A percentile compares a stretch with the other conserved stretches of the same genome.
Conservation (phyloP, 1,140 invertebrate genomes). For the Drosophila funebris region DNA sequence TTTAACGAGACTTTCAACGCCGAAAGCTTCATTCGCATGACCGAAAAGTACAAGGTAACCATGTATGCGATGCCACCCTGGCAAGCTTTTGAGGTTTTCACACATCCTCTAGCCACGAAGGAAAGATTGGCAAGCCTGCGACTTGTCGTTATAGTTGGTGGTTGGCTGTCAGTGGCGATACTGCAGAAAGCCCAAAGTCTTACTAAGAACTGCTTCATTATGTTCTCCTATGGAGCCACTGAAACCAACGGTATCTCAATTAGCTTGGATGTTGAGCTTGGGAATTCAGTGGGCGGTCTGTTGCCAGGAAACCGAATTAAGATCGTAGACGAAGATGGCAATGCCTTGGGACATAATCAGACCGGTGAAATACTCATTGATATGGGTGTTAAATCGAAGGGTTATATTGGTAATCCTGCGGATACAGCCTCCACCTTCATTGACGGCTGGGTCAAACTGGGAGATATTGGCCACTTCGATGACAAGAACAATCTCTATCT, state of each 20-base stretch:
- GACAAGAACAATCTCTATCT: conserved; percentile 85
- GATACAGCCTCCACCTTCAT: conserved; percentile 55
- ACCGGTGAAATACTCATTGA: conserved; percentile 67
- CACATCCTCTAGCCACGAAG: conserved; percentile 35
- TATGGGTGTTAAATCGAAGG: conserved; percentile 51
- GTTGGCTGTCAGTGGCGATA: conserved; percentile 34
- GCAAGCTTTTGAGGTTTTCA: conserved; percentile 63
- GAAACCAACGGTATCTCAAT: conserved; percentile 47
- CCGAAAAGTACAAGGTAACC: conserved; percentile 55
- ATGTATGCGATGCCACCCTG: conserved; percentile 54
- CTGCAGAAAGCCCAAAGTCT: conserved; percentile 43
- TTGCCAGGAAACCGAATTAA: conserved; percentile 60
- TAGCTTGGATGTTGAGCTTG: conserved; percentile 32
- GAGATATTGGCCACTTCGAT: conserved; percentile 87
- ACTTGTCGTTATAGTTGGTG: conserved; percentile 39
- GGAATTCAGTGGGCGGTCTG: conserved; percentile 54
- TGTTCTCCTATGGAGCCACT: conserved; percentile 63
- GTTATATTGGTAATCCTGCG: conserved; percentile 57
- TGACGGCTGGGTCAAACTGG: conserved; percentile 86
- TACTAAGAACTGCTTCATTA: conserved; percentile 26
- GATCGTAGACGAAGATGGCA: conserved; percentile 71
- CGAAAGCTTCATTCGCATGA: conserved; percentile 23
- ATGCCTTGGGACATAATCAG: conserved; percentile 40
- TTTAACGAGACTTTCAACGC: conserved; percentile 56
- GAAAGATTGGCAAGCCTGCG: conserved; percentile 34